Base-by-base conservation (phyloP, 2,888 invertebrate genomes). In the Pandemis cinnamomeana region DNA sequence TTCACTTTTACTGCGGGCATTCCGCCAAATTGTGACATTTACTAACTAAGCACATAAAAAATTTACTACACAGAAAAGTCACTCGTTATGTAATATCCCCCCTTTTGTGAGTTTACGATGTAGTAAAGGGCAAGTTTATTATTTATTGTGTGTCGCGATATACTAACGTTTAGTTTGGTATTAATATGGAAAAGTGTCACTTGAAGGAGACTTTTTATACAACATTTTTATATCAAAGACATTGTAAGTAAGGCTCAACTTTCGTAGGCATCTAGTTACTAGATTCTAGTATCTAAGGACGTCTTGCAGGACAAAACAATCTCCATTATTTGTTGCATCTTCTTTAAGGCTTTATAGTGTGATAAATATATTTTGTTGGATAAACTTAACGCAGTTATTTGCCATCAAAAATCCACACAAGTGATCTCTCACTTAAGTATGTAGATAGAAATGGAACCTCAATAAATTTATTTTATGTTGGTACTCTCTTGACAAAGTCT, bases 141-240 rank as follows among this genome's bases (percentile, higher is more conserved):
- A 73, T 73, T 73, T 73, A 73, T 73, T 69, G 73, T 66, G 64
- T 73, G 73, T 69, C 51, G 69, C 69, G 51, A 73, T 67, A 63
- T 64, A 48, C 48, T 10, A 48, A 42, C 51, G 64, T 69, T 73
- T 73, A 73, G 72, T 73, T 73, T 41, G 55, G 27, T 69, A 48
- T 61, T 71, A 71, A 71, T 71, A 67, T 55, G 20, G 55, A 55
- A 55, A 20, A 20, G 20, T 55, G 20, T 51, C 13, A n/a, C 13
- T 5, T 13, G 51, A 51, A 51, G 51, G 51, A n/a, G 7, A 0
- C 6, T 51, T 51, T 46, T 51, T 51, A 7, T 51, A 7, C 0
- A 51, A 27, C n/a, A 13, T 11, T 46, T 53, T 53, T 53, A 15
- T 53, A 6, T 41, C 41, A 53, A 41, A 15, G 7, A 53, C 53